Evolutionary conservation across 2,797 vertebrate genomes (phyloP), one percentile per base, ranked within the genome.

Genomic region (Otolemur crassicaudatus): DNA sequence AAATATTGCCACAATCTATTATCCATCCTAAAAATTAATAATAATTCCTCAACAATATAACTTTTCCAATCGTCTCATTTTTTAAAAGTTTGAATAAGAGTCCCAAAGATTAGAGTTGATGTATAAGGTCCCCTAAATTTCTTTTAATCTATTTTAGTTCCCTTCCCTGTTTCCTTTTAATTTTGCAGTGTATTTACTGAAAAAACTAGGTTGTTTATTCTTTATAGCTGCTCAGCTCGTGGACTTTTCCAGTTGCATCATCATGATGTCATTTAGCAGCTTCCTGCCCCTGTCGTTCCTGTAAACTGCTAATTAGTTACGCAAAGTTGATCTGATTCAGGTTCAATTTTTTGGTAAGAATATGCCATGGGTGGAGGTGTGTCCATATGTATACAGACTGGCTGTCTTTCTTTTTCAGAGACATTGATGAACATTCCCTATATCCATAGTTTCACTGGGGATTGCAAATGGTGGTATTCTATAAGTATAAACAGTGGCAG

Each of bases 21-120:
- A 86, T 89, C 27, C 80, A 76, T 79, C 31, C 34, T 83, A 67
- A 73, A 83, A 82, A 87, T 40, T 91, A 69, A 81, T 84, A 80
- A 25, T 80, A 89, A 69, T 91, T 93, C 31, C 31, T 94, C 73
- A 87, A 63, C 25, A 86, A 75, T 3, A 25, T 49, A 73, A 76
- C 72, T 90, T 97, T 92, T 84, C 46, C 7, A 70, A 22, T 75
- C 80, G 7, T 75, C 46, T 89, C 60, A 86, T 75, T 91, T 96
- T 40, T 77, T 4, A 92, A 90, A 56, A 83, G 31, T 84, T 81
- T 89, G 37, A 76, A 76, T 80, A 53, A 84, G 31, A 94, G 77
- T 85, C 13, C 56, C 75, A 94, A 92, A 84, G 76, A 56, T 69
- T 86, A 83, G 4, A 53, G 27, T 49, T 96, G 29, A 11, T 81